Evolutionary conservation across 1,140 invertebrate species (phyloP), one percentile per base, ranked within the genome.

Genomic region (Luehdorfia chinensis): DNA sequence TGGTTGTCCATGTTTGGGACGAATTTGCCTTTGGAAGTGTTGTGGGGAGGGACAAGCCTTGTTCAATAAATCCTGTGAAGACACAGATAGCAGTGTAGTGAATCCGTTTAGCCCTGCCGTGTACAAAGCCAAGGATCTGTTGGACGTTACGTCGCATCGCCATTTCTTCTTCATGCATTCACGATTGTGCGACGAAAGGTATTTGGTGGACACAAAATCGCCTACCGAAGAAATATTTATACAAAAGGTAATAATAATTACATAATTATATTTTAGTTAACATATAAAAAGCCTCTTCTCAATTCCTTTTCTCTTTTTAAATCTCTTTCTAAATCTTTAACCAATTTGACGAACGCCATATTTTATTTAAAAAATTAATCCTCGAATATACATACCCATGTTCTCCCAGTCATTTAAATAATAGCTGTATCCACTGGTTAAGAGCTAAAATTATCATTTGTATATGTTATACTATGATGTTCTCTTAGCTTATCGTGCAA

Each of bases 21-120:
- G 73, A 2, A 31, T 50, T 1, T 83, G 80, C 33, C n/a, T 84
- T 5, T 78, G 73, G 67, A 78, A 75, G 47, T 84, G 76, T 37
- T 84, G 80, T 23, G 54, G 47, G 0, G 18, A 13, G 1, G 64
- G 60, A 0, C 51, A 68, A 37, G 62, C 60, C 21, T 72, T 55
- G 30, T 21, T 58, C 5, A 67, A 69, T 14, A 58, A 52, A 9
- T 47, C 50, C 1, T 81, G 80, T 39, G 13, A 21, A 9, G 39
- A 57, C 1, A 56, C 59, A 4, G 46, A 61, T 25, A 27, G 47
- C n/a, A 16, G 19, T 11, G 66, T 59, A 47, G 64, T 68, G 13
- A 66, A 75, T 28, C 68, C 75, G 1, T 84, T 84, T 37, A 75
- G 52, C 12, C 80, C 80, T 2, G 37, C 59, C 2, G 50, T 84